Percentiles rank a stretch among this genome's conserved stretches.
Conservation (phyloP, 2,888 invertebrate genomes). For the Drosophila fungiperda region DNA sequence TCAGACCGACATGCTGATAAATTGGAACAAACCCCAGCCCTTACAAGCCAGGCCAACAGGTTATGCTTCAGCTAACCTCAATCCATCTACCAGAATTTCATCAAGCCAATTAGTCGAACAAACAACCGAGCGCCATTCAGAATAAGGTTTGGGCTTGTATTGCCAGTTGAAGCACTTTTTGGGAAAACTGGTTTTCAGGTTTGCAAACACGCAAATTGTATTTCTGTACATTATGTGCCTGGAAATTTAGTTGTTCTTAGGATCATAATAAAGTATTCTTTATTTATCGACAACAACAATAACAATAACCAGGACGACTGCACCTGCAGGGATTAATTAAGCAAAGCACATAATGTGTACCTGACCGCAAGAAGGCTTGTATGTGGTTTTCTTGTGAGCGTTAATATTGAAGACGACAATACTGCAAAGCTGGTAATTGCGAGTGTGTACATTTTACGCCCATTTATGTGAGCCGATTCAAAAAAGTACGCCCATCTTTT, state of each 20-base stretch:
- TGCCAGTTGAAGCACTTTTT: constrained; percentile 29
- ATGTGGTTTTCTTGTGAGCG: background rate
- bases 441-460: background rate
- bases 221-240: constrained; percentile 55
- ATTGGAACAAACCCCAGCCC: constrained; percentile 39
- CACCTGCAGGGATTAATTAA: constrained; percentile 73
- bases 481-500: constrained; percentile 4
- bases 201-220: constrained; percentile 54
- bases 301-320: constrained; percentile 23
- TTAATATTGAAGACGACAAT: background rate
- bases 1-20: constrained; percentile 59
- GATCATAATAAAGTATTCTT: constrained; percentile 55
- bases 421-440: background rate
- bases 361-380: constrained; percentile 34
- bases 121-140: constrained; percentile 46
- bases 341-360: constrained; percentile 58
- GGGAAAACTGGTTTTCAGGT: constrained; percentile 3
- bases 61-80: background rate
- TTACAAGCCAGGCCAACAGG: background rate
- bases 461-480: background rate
- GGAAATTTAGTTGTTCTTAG: constrained; percentile 28
- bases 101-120: constrained; percentile 73
- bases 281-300: constrained; percentile 34
- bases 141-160: constrained; percentile 17
- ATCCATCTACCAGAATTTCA: constrained; percentile 60